Evolutionary conservation across 2,113 vertebrate species (phyloP), one percentile per base, ranked within the genome.

Genomic region (Nyctibius bracteatus): DNA sequence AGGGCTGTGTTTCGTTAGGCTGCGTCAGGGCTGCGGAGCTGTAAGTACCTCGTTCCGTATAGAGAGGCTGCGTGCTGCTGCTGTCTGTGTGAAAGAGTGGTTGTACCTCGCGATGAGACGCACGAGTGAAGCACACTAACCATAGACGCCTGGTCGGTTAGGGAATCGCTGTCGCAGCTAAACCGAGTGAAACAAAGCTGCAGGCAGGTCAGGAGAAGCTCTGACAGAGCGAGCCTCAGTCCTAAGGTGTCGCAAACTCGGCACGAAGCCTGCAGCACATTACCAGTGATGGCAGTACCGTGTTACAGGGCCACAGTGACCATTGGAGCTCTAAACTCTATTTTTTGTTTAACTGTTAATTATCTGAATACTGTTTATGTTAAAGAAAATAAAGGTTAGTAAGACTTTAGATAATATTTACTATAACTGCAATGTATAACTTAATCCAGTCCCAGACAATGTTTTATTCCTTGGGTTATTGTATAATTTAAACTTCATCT

Each of bases 251-350:
- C 12, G 63, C 52, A 31, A 33, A 12, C 41, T 35, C 15, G 2
- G 14, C 39, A 23, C 2, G 1, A 35, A 19, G 41, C 16, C 41
- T 31, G 33, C 6, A 1, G n/a, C 65, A 3, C 5, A n/a, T 47
- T 37, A 24, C 24, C 21, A 12, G 21, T 1, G 6, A 12, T 49
- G 54, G 18, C 43, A 28, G 6, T 41, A 2, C 63, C 20, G 43
- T 20, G n/a, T 47, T 68, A 58, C 1, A 39, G n/a, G 79, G 43
- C 51, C n/a, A 8, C n/a, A 17, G 52, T 15, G 41, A 13, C 63
- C 58, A 52, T 31, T 15, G 30, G 24, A 83, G 30, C 49, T 71
- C n/a, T 55, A 20, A 63, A 54, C 28, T 12, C 11, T 57, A 1
- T 18, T 31, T 54, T 65, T 57, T 58, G n/a, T 47, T 47, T 68